Evolutionary conservation across 1,140 invertebrate species (phyloP).

Genomic region (Trigoniulus corallinus): DNA sequence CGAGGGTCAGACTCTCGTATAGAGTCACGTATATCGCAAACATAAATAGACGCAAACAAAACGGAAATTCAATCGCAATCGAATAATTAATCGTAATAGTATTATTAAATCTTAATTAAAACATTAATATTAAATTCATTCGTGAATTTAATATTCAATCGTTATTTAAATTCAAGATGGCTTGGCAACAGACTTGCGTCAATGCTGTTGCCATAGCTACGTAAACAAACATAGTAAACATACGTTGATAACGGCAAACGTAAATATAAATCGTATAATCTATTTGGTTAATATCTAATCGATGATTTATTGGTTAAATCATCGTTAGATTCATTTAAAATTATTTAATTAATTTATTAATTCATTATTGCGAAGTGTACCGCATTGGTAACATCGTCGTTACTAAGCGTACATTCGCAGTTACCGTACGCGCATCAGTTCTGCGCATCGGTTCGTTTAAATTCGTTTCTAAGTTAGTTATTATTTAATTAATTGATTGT

Average conservation of each 20-base stretch:
- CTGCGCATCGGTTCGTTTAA: neutral
- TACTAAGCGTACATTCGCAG: neutral
- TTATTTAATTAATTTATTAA: neutral
- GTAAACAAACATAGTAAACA: neutral
- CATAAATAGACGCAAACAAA: neutral
- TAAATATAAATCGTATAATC: neutral
- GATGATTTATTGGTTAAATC: neutral
- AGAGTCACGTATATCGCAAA: neutral
- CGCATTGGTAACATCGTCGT: neutral
- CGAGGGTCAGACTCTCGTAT: neutral
- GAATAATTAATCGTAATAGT: neutral
- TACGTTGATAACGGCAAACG: neutral
- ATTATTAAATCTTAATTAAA: neutral
- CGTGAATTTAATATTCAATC: neutral
- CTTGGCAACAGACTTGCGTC: neutral
- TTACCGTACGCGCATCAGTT: neutral
- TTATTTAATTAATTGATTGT: neutral
- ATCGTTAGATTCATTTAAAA: neutral
- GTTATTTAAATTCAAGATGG: no score
- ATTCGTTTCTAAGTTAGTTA: neutral
- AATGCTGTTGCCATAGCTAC: neutral
- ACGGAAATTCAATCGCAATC: neutral
- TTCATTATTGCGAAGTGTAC: neutral
- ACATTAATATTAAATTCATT: neutral
- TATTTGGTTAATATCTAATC: neutral